Conservation (phyloP, 2,113 vertebrate genomes). For the Odobenus rosmarus region DNA sequence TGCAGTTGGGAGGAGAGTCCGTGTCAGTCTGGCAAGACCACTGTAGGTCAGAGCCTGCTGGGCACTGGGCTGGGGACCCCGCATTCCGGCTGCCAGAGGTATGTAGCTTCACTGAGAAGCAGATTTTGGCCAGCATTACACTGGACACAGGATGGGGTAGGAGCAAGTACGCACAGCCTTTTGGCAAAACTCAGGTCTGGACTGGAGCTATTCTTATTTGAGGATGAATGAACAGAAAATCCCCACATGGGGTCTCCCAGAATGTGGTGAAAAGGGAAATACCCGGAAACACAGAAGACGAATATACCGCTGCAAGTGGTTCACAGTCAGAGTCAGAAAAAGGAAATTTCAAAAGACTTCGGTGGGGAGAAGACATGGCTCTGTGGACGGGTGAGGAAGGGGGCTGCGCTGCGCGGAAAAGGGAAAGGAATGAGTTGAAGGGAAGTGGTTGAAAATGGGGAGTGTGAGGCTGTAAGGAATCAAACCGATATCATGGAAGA, state of each 20-base stretch:
- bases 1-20: not conserved
- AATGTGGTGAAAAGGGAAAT: not conserved
- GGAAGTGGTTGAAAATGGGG: not conserved
- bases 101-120: not conserved
- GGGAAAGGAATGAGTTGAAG: not conserved
- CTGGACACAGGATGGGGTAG: rapidly evolving
- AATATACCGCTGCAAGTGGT: not conserved
- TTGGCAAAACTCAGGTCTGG: not conserved
- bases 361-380: not conserved
- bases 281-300: not conserved
- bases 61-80: not conserved
- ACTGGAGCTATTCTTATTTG: not conserved
- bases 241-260: not conserved
- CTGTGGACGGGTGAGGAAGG: not conserved
- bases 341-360: not conserved
- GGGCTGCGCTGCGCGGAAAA: not conserved
- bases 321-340: not conserved
- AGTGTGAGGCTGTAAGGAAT: not conserved
- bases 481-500: not conserved
- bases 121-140: rapidly evolving
- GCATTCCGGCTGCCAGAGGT: not conserved
- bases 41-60: not conserved
- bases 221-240: not conserved
- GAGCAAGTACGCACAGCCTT: not conserved
- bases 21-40: rapidly evolving